phyloP scores from a whole-genome alignment of 2,113 vertebrate genomes.

The Ophthalmolycus amberensis region DNA sequence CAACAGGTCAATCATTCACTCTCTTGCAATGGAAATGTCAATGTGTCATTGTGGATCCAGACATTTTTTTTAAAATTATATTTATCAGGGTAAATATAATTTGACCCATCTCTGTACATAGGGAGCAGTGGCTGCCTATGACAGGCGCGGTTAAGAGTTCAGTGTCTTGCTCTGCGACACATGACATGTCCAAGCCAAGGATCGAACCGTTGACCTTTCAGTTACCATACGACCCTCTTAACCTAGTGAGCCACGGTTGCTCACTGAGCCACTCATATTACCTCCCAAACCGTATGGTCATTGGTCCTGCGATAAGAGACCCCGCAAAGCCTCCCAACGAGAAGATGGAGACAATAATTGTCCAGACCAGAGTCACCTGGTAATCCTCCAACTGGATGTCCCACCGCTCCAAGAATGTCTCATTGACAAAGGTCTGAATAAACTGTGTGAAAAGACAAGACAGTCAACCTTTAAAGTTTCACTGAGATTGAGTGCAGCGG shows the following conservation, averaged over 20 bases:
- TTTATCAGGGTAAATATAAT: too few species aligned
- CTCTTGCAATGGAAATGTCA: background rate
- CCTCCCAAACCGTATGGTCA: constrained; percentile 90
- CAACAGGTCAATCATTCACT: constrained; percentile 40
- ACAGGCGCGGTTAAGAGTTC: too few species aligned
- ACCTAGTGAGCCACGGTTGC: too few species aligned
- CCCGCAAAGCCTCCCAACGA: constrained; percentile 89
- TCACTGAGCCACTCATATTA: constrained; percentile 55
- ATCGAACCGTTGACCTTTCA: too few species aligned
- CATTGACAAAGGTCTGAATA: constrained; percentile 89
- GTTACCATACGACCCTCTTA: too few species aligned
- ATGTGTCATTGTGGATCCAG: background rate
- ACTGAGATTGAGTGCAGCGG: background rate
- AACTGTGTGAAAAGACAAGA: constrained; percentile 76
- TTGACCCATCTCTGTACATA: too few species aligned
- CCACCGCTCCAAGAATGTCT: constrained; percentile 84
- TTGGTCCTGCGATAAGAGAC: constrained; percentile 88
- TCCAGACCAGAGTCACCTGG: constrained; percentile 88
- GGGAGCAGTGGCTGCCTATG: too few species aligned
- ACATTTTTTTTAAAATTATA: too few species aligned
- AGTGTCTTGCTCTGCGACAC: too few species aligned
- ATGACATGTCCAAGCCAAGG: too few species aligned
- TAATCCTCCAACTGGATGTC: constrained; percentile 80
- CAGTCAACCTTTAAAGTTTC: constrained; percentile 12
- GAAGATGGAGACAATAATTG: constrained; percentile 89